Evolutionary conservation across 1,140 invertebrate species (phyloP).

Genomic region (Drosophila yakuba): DNA sequence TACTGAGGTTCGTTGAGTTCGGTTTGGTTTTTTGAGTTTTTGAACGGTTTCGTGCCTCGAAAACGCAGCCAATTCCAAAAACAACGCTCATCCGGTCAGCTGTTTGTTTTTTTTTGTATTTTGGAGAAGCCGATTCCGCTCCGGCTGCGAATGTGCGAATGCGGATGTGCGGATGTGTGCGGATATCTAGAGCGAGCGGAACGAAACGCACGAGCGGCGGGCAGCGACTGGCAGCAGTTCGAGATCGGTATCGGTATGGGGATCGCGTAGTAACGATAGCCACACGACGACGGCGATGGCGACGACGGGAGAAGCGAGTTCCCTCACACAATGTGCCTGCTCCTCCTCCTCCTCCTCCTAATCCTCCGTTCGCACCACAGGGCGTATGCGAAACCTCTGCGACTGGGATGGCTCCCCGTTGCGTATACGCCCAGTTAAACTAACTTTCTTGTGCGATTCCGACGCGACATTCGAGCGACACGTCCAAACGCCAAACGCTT

Average conservation of each 20-base stretch:
- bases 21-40: slow-evolving; percentile 14
- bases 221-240: slow-evolving; percentile 53
- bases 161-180: slow-evolving; percentile 9
- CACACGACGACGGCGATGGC: slow-evolving; percentile 6
- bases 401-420: slow-evolving; percentile 33
- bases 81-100: slow-evolving; percentile 21
- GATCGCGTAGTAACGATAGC: slow-evolving; percentile 55
- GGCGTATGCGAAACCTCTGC: slow-evolving; percentile 36
- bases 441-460: slow-evolving; percentile 60
- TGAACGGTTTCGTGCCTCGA: slow-evolving; percentile 60
- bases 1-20: slow-evolving; percentile 3
- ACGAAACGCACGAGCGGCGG: slow-evolving; percentile 62
- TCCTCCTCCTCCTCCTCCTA: too few relatives aligned
- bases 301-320: neutral
- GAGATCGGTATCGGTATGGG: slow-evolving; percentile 8
- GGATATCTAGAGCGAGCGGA: slow-evolving; percentile 47
- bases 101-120: slow-evolving; percentile 2
- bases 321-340: neutral
- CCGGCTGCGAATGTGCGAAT: slow-evolving; percentile 16
- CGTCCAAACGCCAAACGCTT: slow-evolving; percentile 79
- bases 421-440: slow-evolving; percentile 70
- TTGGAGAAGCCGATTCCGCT: slow-evolving; percentile 20
- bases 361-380: slow-evolving; percentile 3
- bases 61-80: slow-evolving; percentile 63
- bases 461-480: slow-evolving; percentile 72